Base-by-base conservation (phyloP, 2,113 vertebrate species). In the Crotophaga sulcirostris region DNA sequence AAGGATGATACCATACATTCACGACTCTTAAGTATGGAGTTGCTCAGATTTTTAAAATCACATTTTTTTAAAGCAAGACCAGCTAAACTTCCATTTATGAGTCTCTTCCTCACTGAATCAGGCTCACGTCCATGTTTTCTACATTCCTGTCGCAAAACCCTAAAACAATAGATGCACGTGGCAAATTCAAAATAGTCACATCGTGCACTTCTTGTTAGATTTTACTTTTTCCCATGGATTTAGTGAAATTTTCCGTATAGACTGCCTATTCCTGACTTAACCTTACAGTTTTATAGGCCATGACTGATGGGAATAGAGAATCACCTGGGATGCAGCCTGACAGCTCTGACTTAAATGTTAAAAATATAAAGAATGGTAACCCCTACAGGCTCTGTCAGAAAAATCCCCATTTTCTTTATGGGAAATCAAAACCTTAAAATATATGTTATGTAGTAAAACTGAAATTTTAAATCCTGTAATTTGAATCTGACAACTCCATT, bases 401-500 rank as follows among this genome's bases (percentile, higher is more conserved):
- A 95, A 96, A 96, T 91, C 44, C 78, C 85, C 49, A 49, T 94
- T 97, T 97, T 96, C 95, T 93, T 97, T 95, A 91, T 85, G 52
- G 90, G 78, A 96, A 93, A 92, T 95, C 75, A 97, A 97, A 96
- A 81, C 58, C 88, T 94, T 92, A 89, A 96, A 97, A 88, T 93
- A 80, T 76, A 79, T 78, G 38, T 93, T 87, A 85, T 60, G 69
- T 83, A 88, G 93, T 96, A 89, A 97, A 97, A 96, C 72, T 90
- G 67, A 96, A 93, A 97, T 96, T 96, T 94, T 78, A 89, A 93
- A 89, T 94, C 92, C 90, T 93, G 87, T 96, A 94, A 97, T 96
- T 90, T 96, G 77, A 94, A 95, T 90, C 89, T 97, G 62, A 96
- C 95, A 96, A 94, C 77, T 98, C 89, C 94, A 97, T 97, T 96